phyloP scores from a whole-genome alignment of 1,140 invertebrate genomes.

The Listronotus oregonensis region DNA sequence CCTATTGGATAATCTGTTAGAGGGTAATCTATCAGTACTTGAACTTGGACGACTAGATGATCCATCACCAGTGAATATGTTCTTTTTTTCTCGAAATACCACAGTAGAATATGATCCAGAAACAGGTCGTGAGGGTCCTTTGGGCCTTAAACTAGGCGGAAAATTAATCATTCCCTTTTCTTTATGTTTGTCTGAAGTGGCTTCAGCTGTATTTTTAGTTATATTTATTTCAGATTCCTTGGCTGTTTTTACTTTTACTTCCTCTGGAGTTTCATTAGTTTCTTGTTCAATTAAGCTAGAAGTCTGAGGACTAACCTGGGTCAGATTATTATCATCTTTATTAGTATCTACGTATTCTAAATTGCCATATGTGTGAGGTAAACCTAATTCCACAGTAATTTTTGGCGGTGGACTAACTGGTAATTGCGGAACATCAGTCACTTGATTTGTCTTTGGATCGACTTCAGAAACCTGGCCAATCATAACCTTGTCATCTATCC shows the following conservation, averaged over 20 bases:
- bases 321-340: not conserved
- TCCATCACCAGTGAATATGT: not conserved
- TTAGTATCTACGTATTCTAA: not conserved
- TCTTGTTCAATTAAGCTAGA: not conserved
- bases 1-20: slow-evolving; percentile 16
- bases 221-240: too few relatives aligned
- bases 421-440: too few relatives aligned
- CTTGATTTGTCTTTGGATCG: too few relatives aligned
- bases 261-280: not conserved
- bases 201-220: too few relatives aligned
- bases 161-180: not conserved
- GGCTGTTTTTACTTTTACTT: not conserved
- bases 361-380: too few relatives aligned
- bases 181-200: too few relatives aligned
- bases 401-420: too few relatives aligned
- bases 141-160: slow-evolving; percentile 14
- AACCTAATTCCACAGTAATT: too few relatives aligned
- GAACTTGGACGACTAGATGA: not conserved
- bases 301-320: not conserved
- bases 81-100: slow-evolving; percentile 1
- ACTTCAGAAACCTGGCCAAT: too few relatives aligned
- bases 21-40: not conserved
- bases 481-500: too few relatives aligned
- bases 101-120: not conserved
- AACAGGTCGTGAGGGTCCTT: slow-evolving; percentile 2